Conservation (phyloP, 2,113 vertebrate genomes). For the Mastomys coucha region DNA sequence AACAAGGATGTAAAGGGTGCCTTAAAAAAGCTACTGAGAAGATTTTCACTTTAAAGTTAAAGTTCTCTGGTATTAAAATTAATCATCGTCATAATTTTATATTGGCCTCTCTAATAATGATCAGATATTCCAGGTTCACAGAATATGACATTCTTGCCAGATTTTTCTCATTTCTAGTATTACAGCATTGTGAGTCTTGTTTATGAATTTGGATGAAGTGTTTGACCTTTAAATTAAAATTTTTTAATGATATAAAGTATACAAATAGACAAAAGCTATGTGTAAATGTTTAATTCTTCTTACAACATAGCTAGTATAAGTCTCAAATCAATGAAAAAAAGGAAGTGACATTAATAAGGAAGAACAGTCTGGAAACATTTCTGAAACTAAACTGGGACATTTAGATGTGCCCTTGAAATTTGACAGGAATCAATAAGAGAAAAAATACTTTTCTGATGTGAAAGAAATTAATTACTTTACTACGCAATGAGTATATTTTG, state of each 20-base stretch:
- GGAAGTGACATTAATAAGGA: neutral
- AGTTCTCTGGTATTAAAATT: neutral
- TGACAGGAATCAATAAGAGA: neutral
- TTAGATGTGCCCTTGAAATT: neutral
- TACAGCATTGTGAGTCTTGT: neutral
- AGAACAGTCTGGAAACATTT: neutral
- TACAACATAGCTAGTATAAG: neutral
- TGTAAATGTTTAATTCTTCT: neutral
- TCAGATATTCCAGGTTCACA: neutral
- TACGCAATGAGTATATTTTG: neutral
- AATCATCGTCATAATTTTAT: neutral
- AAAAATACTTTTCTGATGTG: neutral
- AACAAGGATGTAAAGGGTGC: conserved; percentile 26
- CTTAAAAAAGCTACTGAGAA: neutral
- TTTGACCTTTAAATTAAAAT: neutral
- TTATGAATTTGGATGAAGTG: neutral
- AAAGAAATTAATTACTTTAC: neutral
- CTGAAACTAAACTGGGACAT: neutral
- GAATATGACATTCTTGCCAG: neutral
- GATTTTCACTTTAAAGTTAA: neutral
- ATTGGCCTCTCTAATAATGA: neutral
- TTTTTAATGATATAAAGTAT: neutral
- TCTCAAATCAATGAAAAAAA: neutral
- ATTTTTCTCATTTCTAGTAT: neutral
- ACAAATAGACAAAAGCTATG: neutral